Evolutionary conservation across 1,140 invertebrate species (phyloP), one percentile per base, ranked within the genome.

Genomic region (Bombus terrestris): DNA sequence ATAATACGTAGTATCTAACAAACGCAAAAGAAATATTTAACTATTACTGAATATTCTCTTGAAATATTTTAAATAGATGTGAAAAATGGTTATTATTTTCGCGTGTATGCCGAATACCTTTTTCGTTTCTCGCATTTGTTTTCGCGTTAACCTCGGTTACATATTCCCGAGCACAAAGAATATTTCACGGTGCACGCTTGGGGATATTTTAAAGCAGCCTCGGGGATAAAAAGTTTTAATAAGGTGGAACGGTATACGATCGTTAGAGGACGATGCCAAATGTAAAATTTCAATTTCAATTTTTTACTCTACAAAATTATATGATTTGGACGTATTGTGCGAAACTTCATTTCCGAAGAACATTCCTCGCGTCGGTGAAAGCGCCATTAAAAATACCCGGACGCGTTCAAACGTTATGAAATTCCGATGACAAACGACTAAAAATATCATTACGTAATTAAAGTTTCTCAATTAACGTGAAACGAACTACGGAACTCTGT

Each of bases 281-380:
- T n/a, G 43, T 47, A n/a, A 73, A 32, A 47, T 73, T 73, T 73
- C 71, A 73, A 73, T 73, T 47, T n/a, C n/a, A n/a, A 41, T 73
- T 18, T 47, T 73, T 41, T 32, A 73, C n/a, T 73, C 41, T 10
- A 2, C 12, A 18, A 47, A 43, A 73, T 73, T 73, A 43, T 3
- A 43, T 0, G 71, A 28, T 73, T 10, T 39, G 1, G n/a, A 4
- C 1, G 71, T 32, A 22, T 73, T 32, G 15, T 2, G 9, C 0
- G 71, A 13, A 32, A 73, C n/a, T 43, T 73, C n/a, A 22, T 71
- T 41, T 25, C 9, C 22, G 10, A 71, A 39, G 37, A 22, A 41
- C 18, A 25, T 25, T 25, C 3, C 41, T 22, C 2, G 59, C 28
- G 3, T 12, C 8, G 15, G 41, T 22, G 15, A 32, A 32, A 73